Evolutionary conservation across 2,113 vertebrate species (phyloP).

Genomic region (Oncorhynchus clarkii): DNA sequence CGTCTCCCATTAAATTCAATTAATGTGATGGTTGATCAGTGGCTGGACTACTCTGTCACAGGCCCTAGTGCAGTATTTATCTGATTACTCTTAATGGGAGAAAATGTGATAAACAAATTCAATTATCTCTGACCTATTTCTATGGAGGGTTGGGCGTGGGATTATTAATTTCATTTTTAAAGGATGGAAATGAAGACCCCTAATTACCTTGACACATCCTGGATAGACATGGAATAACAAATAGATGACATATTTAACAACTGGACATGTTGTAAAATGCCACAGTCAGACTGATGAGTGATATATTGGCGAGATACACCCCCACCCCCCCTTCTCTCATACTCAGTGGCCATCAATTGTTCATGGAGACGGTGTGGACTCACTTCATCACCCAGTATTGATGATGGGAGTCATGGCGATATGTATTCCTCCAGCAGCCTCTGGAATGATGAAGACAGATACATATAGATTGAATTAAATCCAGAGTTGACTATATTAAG

Average conservation of each 20-base stretch:
- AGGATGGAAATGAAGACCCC: conserved; percentile 64
- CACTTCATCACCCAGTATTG: too few relatives aligned
- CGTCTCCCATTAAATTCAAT: conserved; percentile 75
- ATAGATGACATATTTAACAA: conserved; percentile 56
- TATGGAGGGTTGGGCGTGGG: conserved; percentile 50
- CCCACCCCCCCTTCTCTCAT: conserved; percentile 49
- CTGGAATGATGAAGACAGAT: conserved; percentile 67
- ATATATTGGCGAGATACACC: conserved; percentile 33
- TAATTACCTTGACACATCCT: conserved; percentile 67
- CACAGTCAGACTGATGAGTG: conserved; percentile 56
- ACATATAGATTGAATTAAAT: conserved; percentile 68
- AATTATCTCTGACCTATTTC: conserved; percentile 77
- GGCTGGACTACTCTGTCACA: conserved; percentile 64
- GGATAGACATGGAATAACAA: conserved; percentile 59
- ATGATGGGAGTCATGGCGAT: background rate
- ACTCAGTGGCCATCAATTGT: conserved; percentile 64
- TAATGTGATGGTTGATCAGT: conserved; percentile 72
- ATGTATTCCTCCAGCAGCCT: conserved; percentile 42
- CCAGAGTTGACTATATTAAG: conserved; percentile 62
- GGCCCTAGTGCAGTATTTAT: conserved; percentile 59
- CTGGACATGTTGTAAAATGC: conserved; percentile 49
- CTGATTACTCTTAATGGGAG: conserved; percentile 70
- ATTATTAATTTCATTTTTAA: conserved; percentile 67
- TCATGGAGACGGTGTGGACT: conserved; percentile 39
- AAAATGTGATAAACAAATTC: conserved; percentile 73